Evolutionary conservation across 2,797 vertebrate genomes (phyloP).

Genomic region (Sebastes steindachneri): DNA sequence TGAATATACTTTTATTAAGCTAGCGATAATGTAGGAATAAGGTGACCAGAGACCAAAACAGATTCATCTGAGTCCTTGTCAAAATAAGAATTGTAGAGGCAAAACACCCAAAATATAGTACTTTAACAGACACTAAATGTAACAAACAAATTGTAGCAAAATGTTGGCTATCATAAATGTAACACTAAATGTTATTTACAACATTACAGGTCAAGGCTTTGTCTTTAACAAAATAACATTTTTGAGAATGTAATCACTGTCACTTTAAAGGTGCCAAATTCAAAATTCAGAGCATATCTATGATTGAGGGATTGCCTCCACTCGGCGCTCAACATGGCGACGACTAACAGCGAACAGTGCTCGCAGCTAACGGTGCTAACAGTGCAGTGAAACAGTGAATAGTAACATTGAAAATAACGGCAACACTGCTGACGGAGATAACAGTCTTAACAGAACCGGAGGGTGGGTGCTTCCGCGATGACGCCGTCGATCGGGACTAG

Average conservation of each 20-base stretch:
- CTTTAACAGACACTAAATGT: neutral
- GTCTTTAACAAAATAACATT: neutral
- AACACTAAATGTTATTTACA: neutral
- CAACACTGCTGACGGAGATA: too few species aligned
- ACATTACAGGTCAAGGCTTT: neutral
- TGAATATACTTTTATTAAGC: neutral
- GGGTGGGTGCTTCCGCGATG: too few species aligned
- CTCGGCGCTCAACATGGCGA: too few species aligned
- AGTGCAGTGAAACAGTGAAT: too few species aligned
- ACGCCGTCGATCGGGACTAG: too few species aligned
- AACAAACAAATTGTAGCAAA: neutral
- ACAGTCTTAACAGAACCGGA: too few species aligned
- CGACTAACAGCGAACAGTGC: too few species aligned
- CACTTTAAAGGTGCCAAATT: too few species aligned
- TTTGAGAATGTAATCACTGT: neutral
- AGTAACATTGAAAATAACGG: too few species aligned
- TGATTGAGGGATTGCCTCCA: neutral
- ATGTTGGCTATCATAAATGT: neutral
- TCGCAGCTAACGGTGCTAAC: too few species aligned
- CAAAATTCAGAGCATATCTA: neutral
- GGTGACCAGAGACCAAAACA: neutral
- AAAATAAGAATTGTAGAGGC: neutral
- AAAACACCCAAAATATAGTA: neutral
- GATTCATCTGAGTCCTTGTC: neutral
- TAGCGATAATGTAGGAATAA: neutral